Conservation (phyloP, 2,888 invertebrate genomes). For the Megamerina dolium region DNA sequence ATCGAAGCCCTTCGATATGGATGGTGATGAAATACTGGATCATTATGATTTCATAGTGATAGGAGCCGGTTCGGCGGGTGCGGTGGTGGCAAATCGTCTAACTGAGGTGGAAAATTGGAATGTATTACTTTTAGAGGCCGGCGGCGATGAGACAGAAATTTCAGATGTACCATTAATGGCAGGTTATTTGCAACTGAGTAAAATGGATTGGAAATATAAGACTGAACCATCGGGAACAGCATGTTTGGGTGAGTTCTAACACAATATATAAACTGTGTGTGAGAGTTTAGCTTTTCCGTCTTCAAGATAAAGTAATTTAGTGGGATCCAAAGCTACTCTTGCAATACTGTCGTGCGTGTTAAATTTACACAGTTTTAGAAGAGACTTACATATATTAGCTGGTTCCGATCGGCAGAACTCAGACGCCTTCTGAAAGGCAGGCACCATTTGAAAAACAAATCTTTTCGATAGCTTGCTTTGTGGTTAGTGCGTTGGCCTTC, state of each 20-base stretch:
- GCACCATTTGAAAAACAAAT: too few species aligned
- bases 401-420: too few species aligned
- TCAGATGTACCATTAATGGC: constrained; percentile 84
- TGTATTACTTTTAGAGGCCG: constrained; percentile 76
- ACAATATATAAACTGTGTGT: too few species aligned
- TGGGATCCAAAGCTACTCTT: too few species aligned
- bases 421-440: too few species aligned
- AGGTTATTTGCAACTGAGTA: constrained; percentile 77
- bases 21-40: constrained; percentile 57
- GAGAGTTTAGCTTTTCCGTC: neutral
- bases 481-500: too few species aligned
- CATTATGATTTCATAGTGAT: constrained; percentile 80
- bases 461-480: too few species aligned
- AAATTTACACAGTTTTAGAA: too few species aligned
- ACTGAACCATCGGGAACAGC: constrained; percentile 79
- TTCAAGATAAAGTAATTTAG: too few species aligned
- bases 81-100: constrained; percentile 77
- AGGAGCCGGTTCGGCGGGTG: constrained; percentile 84
- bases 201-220: constrained; percentile 89
- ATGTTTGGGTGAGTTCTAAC: constrained; percentile 65
- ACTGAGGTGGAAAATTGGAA: constrained; percentile 76
- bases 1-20: constrained; percentile 66
- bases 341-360: too few species aligned
- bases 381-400: too few species aligned
- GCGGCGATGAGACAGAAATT: constrained; percentile 85